These are phyloP conservation scores for Thalpophila matura DNA, from an alignment of 2,888 invertebrate genomes.

Conservation along the genomic window DNA sequence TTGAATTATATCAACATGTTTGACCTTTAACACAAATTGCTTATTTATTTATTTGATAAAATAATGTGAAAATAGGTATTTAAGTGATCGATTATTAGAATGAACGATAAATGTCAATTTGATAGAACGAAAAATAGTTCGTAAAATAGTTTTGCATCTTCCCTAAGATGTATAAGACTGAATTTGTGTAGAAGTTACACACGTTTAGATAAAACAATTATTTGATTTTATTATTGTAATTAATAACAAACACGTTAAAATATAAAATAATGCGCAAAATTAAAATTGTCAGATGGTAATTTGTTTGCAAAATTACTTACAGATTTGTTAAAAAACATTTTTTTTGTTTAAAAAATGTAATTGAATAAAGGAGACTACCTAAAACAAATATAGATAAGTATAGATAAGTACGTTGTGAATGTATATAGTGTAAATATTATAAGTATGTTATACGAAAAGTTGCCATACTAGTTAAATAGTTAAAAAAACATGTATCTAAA, in stretches of 20 bases:
- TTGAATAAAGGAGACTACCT: conserved; percentile 53
- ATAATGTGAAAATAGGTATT: conserved; percentile 20
- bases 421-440: conserved; percentile 68
- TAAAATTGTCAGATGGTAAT: neutral
- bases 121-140: conserved; percentile 61
- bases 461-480: conserved; percentile 77
- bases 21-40: neutral
- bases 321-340: neutral
- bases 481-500: conserved; percentile 64
- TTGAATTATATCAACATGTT: conserved; percentile 24
- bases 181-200: conserved; percentile 71
- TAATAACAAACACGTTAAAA: conserved; percentile 38
- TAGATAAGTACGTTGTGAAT: conserved; percentile 59
- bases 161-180: conserved; percentile 80
- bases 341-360: neutral
- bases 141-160: conserved; percentile 73
- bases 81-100: conserved; percentile 42
- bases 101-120: conserved; percentile 73
- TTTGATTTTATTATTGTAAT: conserved; percentile 42
- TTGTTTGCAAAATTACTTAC: conserved; percentile 21
- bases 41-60: conserved; percentile 14
- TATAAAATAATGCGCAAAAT: conserved; percentile 1
- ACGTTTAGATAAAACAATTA: conserved; percentile 60
- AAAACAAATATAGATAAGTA: conserved; percentile 55
- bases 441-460: conserved; percentile 77